Conservation (phyloP, 2,888 invertebrate species). For the Calliopum simillimum region DNA sequence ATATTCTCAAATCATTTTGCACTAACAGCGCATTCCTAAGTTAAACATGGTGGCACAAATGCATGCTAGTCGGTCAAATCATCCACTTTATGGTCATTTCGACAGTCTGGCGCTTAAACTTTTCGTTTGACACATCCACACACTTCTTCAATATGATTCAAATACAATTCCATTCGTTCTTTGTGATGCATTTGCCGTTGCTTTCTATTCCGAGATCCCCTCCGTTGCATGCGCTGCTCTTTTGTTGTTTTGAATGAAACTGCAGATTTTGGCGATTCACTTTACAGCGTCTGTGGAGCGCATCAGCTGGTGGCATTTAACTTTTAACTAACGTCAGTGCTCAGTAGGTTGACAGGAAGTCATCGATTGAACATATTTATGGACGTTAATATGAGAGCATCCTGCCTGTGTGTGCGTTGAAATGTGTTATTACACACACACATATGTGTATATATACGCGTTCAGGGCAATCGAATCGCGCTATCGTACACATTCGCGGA, state of each 20-base stretch:
- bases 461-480: background rate
- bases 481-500: background rate
- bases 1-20: background rate
- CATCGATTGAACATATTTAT: slow-evolving; percentile 60
- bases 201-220: slow-evolving; percentile 18
- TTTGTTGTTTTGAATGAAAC: slow-evolving; percentile 16
- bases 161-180: background rate
- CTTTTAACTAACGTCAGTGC: slow-evolving; percentile 39
- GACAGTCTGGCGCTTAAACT: background rate
- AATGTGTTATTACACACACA: background rate
- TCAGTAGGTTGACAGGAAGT: slow-evolving; percentile 60
- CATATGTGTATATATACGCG: background rate
- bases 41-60: background rate
- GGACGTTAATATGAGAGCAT: slow-evolving; percentile 68
- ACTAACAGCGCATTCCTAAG: background rate
- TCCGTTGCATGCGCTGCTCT: slow-evolving; percentile 7
- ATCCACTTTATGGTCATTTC: background rate
- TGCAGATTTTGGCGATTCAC: slow-evolving; percentile 16
- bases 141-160: background rate
- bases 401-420: slow-evolving; percentile 52
- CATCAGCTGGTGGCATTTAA: slow-evolving; percentile 1
- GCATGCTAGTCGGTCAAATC: background rate
- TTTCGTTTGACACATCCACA: too few relatives aligned
- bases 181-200: slow-evolving; percentile 24
- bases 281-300: slow-evolving; percentile 28